These are phyloP conservation scores for Clavelina lepadiformis DNA, from an alignment of 23 tunicate genomes.

Conservation along the genomic window DNA sequence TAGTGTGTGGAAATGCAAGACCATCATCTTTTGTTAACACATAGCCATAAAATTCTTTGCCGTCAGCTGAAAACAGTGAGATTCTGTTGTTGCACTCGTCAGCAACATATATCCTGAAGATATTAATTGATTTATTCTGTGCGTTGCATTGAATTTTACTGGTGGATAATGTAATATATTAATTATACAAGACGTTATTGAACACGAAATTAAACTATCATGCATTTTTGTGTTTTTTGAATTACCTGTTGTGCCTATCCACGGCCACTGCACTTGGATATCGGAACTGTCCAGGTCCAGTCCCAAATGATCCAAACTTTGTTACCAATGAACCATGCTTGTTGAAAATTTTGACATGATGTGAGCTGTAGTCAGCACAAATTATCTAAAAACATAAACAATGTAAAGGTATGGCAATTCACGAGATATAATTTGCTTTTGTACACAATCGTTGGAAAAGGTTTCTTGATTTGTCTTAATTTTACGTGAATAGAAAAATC, in stretches of 20 bases:
- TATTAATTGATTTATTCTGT: not conserved
- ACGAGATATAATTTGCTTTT: not conserved
- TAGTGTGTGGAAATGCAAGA: constrained; percentile 54
- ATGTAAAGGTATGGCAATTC: not conserved
- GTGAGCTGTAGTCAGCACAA: constrained; percentile 46
- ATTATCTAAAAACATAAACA: constrained; percentile 27
- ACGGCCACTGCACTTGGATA: constrained; percentile 75
- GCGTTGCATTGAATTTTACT: no score
- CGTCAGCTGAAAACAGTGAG: constrained; percentile 47
- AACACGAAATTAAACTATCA: no score
- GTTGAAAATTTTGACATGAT: constrained; percentile 36
- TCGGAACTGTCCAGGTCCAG: constrained; percentile 46
- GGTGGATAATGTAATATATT: no score
- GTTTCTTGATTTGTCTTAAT: not conserved
- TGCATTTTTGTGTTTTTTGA: not conserved
- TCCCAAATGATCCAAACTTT: constrained; percentile 64
- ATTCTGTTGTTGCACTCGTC: constrained; percentile 77
- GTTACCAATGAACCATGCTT: constrained; percentile 15
- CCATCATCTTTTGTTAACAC: constrained; percentile 55
- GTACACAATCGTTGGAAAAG: not conserved
- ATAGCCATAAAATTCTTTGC: constrained; percentile 28
- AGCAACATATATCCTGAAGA: constrained; percentile 57
- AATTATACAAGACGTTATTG: no score
- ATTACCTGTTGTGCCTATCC: constrained; percentile 38
- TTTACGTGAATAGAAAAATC: not conserved